These are phyloP conservation scores for Pseudomyrmex cubaensis DNA, from an alignment of 1,140 invertebrate genomes.

Conservation along the genomic window DNA sequence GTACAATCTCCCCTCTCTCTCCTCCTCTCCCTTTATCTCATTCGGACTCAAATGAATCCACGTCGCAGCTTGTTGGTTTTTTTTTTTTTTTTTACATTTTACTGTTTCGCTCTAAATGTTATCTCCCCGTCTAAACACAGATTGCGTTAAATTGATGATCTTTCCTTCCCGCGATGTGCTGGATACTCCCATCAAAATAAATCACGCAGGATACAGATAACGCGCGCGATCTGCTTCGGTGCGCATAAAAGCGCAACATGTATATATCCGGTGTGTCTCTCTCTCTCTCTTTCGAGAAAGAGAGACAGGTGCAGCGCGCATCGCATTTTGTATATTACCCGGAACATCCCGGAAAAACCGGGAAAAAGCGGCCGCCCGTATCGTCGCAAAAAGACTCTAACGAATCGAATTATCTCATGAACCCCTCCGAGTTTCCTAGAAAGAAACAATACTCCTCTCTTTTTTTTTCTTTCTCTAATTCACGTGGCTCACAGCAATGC, in stretches of 20 bases:
- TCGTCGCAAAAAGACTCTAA: slow-evolving; percentile 65
- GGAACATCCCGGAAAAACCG: slow-evolving; percentile 6
- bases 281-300: no score
- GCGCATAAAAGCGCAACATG: no score
- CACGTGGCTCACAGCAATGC: slow-evolving; percentile 71
- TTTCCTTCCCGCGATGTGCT: no score
- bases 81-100: not conserved
- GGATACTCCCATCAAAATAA: no score
- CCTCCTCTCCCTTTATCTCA: slow-evolving; percentile 32
- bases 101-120: not conserved
- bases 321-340: not conserved
- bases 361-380: slow-evolving; percentile 1
- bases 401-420: slow-evolving; percentile 72
- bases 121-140: no score
- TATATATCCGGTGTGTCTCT: no score
- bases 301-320: not conserved
- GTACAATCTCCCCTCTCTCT: slow-evolving; percentile 61
- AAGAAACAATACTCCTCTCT: slow-evolving; percentile 78
- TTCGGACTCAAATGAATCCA: slow-evolving; percentile 27
- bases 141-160: no score
- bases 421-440: slow-evolving; percentile 77
- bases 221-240: no score
- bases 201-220: no score
- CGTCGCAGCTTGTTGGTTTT: not conserved
- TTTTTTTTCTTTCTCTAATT: slow-evolving; percentile 11